Evolutionary conservation across 2,888 invertebrate species (phyloP).

Genomic region (Cyclophora punctaria): DNA sequence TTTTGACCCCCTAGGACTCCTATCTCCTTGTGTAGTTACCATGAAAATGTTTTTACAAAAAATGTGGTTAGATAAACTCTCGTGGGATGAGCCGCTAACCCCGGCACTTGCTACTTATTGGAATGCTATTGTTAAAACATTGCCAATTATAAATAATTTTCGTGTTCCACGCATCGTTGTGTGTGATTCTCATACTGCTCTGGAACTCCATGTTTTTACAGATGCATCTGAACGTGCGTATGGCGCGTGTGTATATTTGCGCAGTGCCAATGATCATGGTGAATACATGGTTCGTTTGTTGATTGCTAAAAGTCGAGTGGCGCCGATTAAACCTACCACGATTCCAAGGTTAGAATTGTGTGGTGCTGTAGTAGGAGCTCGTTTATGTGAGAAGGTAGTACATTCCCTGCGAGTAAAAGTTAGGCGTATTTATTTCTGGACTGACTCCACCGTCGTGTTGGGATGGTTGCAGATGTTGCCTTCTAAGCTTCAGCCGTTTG

Average conservation of each 20-base stretch:
- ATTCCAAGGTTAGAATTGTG: conserved; percentile 6
- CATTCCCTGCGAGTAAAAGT: background rate
- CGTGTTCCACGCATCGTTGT: background rate
- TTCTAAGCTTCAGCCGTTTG: background rate
- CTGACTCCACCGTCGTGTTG: background rate
- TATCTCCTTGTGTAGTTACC: background rate
- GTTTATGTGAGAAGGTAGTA: background rate
- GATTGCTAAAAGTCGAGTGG: conserved; percentile 6
- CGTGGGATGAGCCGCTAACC: background rate
- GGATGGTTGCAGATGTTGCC: background rate
- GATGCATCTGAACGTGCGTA: background rate
- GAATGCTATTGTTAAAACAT: background rate
- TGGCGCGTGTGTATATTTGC: background rate
- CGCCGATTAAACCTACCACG: conserved; percentile 6
- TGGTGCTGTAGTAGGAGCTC: background rate
- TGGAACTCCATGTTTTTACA: background rate
- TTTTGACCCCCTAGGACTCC: conserved; percentile 4
- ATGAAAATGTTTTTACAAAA: conserved; percentile 1
- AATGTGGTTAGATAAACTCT: background rate
- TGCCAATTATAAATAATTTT: background rate
- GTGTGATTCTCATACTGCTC: too few species aligned
- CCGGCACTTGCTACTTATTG: background rate
- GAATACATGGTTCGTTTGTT: background rate
- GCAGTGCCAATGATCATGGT: background rate
- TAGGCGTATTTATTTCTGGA: background rate